A percentile compares a stretch with the other conserved stretches of the same genome.
These are phyloP conservation scores for Sicus ferrugineus DNA, from an alignment of 2,888 invertebrate genomes.

Conservation along the genomic window DNA sequence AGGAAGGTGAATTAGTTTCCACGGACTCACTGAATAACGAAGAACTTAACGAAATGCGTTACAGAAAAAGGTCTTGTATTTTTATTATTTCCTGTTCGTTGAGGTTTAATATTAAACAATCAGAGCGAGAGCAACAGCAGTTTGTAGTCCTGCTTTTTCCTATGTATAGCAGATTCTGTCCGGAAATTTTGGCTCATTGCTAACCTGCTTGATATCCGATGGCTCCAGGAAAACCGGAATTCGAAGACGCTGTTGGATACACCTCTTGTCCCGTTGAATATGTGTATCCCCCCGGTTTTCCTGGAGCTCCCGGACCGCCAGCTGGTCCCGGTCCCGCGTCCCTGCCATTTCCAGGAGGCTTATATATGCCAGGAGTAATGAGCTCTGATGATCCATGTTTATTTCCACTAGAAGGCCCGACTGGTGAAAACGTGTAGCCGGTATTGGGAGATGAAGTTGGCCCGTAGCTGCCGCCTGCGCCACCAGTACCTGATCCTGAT, in stretches of 20 bases:
- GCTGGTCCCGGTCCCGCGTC: slow-evolving; percentile 16
- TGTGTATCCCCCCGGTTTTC: slow-evolving; percentile 57
- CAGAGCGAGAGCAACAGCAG: slow-evolving; percentile 19
- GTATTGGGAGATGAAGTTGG: background rate
- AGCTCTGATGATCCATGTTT: slow-evolving; percentile 14
- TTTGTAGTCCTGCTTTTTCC: slow-evolving; percentile 35
- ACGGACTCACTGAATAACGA: too few species aligned
- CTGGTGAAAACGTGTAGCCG: background rate
- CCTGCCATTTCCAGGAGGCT: background rate
- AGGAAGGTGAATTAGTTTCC: background rate
- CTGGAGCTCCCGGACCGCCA: slow-evolving; percentile 49
- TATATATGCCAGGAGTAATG: background rate
- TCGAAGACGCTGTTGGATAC: slow-evolving; percentile 34
- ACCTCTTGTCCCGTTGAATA: slow-evolving; percentile 41
- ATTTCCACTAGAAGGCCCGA: background rate
- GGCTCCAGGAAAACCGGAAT: slow-evolving; percentile 61
- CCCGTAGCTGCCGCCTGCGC: background rate
- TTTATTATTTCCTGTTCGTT: too few species aligned
- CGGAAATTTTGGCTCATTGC: slow-evolving; percentile 41
- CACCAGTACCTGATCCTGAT: background rate
- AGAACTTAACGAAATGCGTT: too few species aligned
- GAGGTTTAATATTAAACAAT: too few species aligned
- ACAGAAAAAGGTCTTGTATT: too few species aligned
- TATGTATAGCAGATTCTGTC: background rate
- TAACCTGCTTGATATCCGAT: slow-evolving; percentile 58